These are phyloP conservation scores for Chlorospingus flavigularis DNA, from an alignment of 2,797 vertebrate species.

Conservation along the genomic window DNA sequence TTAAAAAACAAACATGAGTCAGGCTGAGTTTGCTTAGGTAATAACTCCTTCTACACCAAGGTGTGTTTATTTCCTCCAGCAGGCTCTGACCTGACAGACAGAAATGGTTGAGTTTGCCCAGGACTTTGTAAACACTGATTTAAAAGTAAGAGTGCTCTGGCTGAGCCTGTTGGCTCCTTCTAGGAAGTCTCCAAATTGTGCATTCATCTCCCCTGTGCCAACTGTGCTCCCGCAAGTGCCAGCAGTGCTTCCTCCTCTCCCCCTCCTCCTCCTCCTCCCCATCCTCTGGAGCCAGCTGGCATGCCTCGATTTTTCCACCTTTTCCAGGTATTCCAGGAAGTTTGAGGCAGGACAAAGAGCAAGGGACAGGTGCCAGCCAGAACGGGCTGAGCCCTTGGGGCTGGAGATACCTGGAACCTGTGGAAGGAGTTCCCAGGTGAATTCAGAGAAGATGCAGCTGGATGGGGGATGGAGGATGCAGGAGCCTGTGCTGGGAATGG, in stretches of 20 bases:
- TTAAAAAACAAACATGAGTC: constrained; percentile 10
- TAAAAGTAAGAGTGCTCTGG: background rate
- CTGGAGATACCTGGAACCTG: background rate
- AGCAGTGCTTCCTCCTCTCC: background rate
- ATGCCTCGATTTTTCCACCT: background rate
- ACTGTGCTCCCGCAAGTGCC: constrained; percentile 5
- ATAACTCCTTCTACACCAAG: background rate
- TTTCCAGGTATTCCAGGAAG: background rate
- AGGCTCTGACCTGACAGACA: background rate
- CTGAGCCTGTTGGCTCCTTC: background rate
- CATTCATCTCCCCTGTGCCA: background rate
- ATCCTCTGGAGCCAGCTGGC: background rate
- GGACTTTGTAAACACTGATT: background rate
- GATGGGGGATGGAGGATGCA: accelerated
- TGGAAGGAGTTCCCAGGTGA: background rate
- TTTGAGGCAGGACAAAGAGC: background rate
- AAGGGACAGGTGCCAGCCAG: background rate
- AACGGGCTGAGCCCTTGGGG: background rate
- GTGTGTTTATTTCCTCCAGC: background rate
- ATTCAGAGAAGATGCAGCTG: background rate
- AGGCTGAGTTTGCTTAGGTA: background rate
- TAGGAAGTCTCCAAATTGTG: background rate
- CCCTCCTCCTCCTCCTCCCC: background rate
- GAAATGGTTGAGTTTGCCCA: background rate
- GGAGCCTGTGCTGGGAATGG: background rate